Conservation (phyloP, 2,797 vertebrate species). For the Sebastes reedi region DNA sequence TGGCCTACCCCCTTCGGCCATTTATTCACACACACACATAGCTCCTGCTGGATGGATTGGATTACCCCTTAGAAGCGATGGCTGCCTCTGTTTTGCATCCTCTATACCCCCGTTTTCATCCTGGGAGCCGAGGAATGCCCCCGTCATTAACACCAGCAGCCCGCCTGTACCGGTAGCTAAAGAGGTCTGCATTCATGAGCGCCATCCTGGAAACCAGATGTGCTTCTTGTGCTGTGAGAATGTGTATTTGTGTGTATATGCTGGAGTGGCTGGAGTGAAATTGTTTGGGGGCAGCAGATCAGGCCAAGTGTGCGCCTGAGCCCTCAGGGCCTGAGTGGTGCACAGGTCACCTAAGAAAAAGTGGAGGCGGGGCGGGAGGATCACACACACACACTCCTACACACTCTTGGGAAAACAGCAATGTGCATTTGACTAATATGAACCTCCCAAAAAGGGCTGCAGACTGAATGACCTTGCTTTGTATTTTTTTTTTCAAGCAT, state of each 20-base stretch:
- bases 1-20: slow-evolving; percentile 60
- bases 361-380: slow-evolving; percentile 12
- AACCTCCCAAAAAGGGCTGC: slow-evolving; percentile 17
- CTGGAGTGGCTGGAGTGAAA: slow-evolving; percentile 35
- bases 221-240: slow-evolving; percentile 52
- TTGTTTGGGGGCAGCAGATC: slow-evolving; percentile 40
- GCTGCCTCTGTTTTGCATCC: slow-evolving; percentile 75
- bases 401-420: not conserved
- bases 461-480: not conserved
- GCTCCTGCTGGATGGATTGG: slow-evolving; percentile 70
- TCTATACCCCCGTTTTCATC: slow-evolving; percentile 57
- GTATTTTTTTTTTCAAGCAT: not conserved
- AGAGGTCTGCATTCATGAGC: slow-evolving; percentile 69
- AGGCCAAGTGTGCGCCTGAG: slow-evolving; percentile 53
- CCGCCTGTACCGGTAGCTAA: slow-evolving; percentile 60
- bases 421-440: slow-evolving; percentile 25
- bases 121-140: slow-evolving; percentile 62
- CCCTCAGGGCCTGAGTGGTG: slow-evolving; percentile 60
- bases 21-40: slow-evolving; percentile 48
- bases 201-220: slow-evolving; percentile 79
- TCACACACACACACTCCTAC: slow-evolving; percentile 16
- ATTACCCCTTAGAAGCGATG: slow-evolving; percentile 70
- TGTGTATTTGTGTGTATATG: slow-evolving; percentile 28
- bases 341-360: slow-evolving; percentile 58
- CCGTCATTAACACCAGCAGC: slow-evolving; percentile 76